Conservation (phyloP, 2,113 vertebrate genomes). For the Tursiops truncatus region DNA sequence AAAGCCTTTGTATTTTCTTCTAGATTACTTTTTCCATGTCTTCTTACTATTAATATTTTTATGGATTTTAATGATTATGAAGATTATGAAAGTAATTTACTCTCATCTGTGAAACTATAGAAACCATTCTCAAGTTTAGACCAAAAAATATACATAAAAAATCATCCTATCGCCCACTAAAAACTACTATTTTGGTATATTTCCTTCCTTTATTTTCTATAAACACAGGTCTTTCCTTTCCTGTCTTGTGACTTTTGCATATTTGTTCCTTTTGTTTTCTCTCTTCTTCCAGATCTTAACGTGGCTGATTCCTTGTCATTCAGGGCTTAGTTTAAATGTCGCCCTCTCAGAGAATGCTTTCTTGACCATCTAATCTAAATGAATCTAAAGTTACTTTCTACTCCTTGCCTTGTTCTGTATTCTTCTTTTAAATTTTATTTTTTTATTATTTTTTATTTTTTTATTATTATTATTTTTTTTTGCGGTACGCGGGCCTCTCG, state of each 20-base stretch:
- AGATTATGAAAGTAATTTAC: constrained; percentile 14
- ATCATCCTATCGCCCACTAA: neutral
- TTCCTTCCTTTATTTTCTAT: constrained; percentile 16
- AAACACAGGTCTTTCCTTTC: neutral
- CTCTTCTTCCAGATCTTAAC: neutral
- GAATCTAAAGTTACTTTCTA: neutral
- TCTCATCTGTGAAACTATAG: neutral
- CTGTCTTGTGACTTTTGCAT: neutral
- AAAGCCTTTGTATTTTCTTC: constrained; percentile 15
- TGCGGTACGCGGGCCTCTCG: too few relatives aligned
- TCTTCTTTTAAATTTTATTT: neutral
- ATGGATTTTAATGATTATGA: neutral
- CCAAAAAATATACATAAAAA: neutral
- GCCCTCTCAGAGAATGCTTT: neutral
- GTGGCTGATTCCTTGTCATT: neutral
- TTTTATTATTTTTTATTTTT: too few relatives aligned
- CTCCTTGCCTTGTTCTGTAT: neutral
- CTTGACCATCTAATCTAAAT: neutral
- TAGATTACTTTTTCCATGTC: neutral
- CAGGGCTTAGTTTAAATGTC: neutral
- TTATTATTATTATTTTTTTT: too few relatives aligned
- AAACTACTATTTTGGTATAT: neutral
- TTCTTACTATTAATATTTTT: neutral
- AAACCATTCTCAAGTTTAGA: neutral
- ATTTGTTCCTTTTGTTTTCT: neutral